Base-by-base conservation (phyloP, 2,113 vertebrate genomes). In the Caracal caracal region DNA sequence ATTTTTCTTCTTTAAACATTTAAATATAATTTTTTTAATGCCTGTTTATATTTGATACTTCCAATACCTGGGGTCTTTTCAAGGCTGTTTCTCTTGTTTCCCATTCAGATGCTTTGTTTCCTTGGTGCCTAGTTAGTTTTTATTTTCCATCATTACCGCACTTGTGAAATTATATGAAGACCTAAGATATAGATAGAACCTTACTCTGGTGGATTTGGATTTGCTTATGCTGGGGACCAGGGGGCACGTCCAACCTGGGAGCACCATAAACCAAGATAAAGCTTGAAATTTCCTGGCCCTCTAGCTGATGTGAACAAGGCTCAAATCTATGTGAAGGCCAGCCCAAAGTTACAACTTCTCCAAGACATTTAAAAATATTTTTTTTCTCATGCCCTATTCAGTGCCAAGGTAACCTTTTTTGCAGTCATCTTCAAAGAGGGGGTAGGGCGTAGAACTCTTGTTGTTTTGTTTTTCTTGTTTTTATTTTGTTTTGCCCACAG, bases 141-240 rank as follows among this genome's bases (percentile, higher is more conserved):
- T 63, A 63, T 28, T 75, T 80, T 70, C 2, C 26, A 9, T 71
- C 83, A 6, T 79, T 75, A 83, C 5, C 28, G 43, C 0, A 9
- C 2, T 88, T 6, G 4, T 90, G 10, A 95, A 93, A 35, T 88
- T 53, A n/a, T 65, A 96, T 68, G 10, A 85, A 40, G 71, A 94
- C 2, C 10, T 63, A 20, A 16, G n/a, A 37, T 12, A 26, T 3
- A 43, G 24, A 33, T 17, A 13, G 28, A 86, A 0, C 11, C 11
- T 90, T 84, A 8, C 4, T 68, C 61, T 84, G 4, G 3, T 76
- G 9, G 43, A 73, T 80, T 95, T 81, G 9, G 28, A 33, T 65
- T 84, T 94, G 37, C 5, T 78, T 10, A 28, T 53, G 0, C 4
- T 94, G 49, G 2, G 10, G 6, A n/a, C 11, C 16, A 87, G 51